phyloP scores from a whole-genome alignment of 2,113 vertebrate genomes.

The Sphyrna mokarran region DNA sequence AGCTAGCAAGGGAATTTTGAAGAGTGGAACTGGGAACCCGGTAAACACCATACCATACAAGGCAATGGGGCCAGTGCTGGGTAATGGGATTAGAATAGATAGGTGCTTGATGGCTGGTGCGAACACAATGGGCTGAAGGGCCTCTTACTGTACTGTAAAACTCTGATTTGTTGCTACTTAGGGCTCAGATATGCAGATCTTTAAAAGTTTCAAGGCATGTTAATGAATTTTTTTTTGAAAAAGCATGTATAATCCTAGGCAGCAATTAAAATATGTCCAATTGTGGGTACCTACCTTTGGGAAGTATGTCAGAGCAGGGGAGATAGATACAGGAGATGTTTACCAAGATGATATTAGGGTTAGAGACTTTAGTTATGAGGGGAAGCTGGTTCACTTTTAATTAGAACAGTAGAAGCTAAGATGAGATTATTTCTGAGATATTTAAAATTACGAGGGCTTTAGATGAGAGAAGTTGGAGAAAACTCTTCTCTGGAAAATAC shows the following conservation, averaged over 20 bases:
- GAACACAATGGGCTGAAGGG: too few species aligned
- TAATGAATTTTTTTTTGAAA: too few species aligned
- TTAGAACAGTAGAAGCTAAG: background rate
- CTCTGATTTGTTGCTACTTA: too few species aligned
- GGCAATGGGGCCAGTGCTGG: too few species aligned
- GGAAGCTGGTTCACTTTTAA: background rate
- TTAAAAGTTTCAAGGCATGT: too few species aligned
- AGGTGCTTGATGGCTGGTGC: too few species aligned
- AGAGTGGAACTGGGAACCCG: too few species aligned
- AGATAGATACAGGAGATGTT: background rate
- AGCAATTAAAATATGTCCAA: background rate
- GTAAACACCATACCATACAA: too few species aligned
- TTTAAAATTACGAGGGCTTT: background rate
- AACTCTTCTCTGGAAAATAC: background rate
- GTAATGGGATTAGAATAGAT: too few species aligned
- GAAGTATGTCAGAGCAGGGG: background rate
- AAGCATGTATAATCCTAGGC: background rate
- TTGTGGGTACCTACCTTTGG: background rate
- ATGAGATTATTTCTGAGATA: background rate
- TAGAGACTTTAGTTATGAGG: background rate
- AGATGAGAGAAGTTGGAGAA: background rate
- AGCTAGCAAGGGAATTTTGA: too few species aligned
- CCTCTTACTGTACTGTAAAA: too few species aligned
- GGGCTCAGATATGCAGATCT: too few species aligned
- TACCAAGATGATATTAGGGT: background rate